Evolutionary conservation across 2,888 invertebrate species (phyloP).

Genomic region (Lasioglossum marginatum): DNA sequence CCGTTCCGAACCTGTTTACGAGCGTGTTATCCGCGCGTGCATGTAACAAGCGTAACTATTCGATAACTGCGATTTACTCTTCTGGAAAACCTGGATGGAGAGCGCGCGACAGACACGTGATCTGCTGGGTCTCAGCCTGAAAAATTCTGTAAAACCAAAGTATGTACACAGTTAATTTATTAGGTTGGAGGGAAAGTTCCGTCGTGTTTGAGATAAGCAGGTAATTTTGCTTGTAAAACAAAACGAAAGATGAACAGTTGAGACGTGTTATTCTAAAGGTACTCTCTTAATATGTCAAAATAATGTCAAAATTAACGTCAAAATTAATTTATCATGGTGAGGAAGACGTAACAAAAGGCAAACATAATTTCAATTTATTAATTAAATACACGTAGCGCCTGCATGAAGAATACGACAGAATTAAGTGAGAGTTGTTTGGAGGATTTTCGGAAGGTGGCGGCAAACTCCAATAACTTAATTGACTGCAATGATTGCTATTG

Average conservation of each 20-base stretch:
- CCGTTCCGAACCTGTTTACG: slow-evolving; percentile 40
- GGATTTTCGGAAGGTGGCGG: no score
- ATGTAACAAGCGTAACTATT: slow-evolving; percentile 42
- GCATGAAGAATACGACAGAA: no score
- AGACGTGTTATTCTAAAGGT: not conserved
- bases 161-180: not conserved
- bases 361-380: no score
- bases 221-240: no score
- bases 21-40: slow-evolving; percentile 9
- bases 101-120: not conserved
- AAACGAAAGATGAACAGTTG: not conserved
- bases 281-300: not conserved
- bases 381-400: no score
- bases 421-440: no score
- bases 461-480: no score
- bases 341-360: no score
- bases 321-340: no score
- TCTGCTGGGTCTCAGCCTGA: not conserved
- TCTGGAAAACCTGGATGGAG: not conserved
- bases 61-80: slow-evolving; percentile 30
- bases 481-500: not conserved
- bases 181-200: no score
- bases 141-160: not conserved
- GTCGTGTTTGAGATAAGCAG: no score
- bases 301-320: no score